Percentiles rank a stretch among this genome's conserved stretches.
phyloP scores from a whole-genome alignment of 2,113 vertebrate genomes.

The Hippoglossus stenolepis region DNA sequence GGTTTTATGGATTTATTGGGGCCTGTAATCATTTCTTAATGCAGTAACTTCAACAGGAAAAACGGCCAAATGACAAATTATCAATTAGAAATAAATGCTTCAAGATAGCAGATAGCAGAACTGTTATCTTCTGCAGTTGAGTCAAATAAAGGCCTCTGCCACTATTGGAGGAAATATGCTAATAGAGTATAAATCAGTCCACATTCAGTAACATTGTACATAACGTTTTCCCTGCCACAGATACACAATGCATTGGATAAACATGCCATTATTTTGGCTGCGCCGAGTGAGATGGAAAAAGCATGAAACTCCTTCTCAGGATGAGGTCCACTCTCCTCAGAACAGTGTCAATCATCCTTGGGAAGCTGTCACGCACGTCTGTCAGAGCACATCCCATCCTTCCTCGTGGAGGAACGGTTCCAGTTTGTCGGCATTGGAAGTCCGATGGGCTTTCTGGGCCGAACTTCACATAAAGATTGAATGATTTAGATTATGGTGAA shows the following conservation, averaged over 20 bases:
- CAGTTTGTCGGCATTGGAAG: slow-evolving; percentile 7
- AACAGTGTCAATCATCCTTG: slow-evolving; percentile 11
- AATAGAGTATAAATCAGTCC: neutral
- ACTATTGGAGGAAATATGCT: neutral
- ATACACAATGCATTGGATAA: neutral
- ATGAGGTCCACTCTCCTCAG: neutral
- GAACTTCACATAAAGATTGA: slow-evolving; percentile 15
- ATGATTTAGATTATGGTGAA: slow-evolving; percentile 13
- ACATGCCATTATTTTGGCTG: slow-evolving; percentile 19
- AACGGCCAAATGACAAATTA: neutral
- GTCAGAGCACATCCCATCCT: slow-evolving; percentile 28
- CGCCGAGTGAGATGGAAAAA: neutral
- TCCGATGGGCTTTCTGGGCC: neutral
- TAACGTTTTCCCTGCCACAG: neutral
- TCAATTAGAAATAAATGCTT: neutral
- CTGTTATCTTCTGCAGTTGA: neutral
- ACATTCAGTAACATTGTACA: neutral
- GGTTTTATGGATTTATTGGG: no score
- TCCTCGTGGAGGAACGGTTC: neutral
- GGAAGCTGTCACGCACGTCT: slow-evolving; percentile 14
- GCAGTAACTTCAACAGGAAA: no score
- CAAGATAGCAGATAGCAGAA: no score
- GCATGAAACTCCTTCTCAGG: slow-evolving; percentile 1
- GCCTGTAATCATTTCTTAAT: no score
- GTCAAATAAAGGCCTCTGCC: neutral